phyloP scores from a whole-genome alignment of 2,888 invertebrate genomes.

The Polymixis lichenea region DNA sequence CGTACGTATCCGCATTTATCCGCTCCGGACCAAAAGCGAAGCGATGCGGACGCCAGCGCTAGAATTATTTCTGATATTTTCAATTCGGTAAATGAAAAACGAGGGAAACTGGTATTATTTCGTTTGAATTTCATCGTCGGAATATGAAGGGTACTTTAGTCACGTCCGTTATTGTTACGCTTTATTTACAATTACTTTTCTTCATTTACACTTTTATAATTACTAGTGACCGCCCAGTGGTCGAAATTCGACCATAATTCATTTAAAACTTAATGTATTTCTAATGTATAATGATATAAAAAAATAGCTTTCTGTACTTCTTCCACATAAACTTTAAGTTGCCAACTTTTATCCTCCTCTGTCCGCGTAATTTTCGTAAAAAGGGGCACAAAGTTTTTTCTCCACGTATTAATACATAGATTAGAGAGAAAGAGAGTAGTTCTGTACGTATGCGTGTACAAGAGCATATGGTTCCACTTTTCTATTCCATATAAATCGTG shows the following conservation, averaged over 20 bases:
- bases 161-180: not conserved
- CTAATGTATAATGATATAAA: too few species aligned
- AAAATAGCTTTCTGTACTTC: too few species aligned
- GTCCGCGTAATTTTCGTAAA: too few species aligned
- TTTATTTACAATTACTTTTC: not conserved
- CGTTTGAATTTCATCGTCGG: not conserved
- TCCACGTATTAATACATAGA: too few species aligned
- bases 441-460: not conserved
- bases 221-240: too few species aligned
- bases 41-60: constrained; percentile 4
- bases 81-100: constrained; percentile 21
- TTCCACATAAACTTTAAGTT: too few species aligned
- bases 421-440: not conserved
- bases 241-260: too few species aligned
- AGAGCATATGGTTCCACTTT: not conserved
- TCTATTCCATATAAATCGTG: not conserved
- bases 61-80: constrained; percentile 33
- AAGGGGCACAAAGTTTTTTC: too few species aligned
- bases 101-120: not conserved
- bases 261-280: too few species aligned
- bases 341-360: too few species aligned
- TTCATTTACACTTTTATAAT: not conserved
- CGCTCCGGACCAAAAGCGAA: constrained; percentile 16
- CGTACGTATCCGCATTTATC: constrained; percentile 32
- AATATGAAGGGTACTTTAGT: not conserved